These are phyloP conservation scores for Rousettus leschenaultii DNA, from an alignment of 2,113 vertebrate species.

Conservation along the genomic window DNA sequence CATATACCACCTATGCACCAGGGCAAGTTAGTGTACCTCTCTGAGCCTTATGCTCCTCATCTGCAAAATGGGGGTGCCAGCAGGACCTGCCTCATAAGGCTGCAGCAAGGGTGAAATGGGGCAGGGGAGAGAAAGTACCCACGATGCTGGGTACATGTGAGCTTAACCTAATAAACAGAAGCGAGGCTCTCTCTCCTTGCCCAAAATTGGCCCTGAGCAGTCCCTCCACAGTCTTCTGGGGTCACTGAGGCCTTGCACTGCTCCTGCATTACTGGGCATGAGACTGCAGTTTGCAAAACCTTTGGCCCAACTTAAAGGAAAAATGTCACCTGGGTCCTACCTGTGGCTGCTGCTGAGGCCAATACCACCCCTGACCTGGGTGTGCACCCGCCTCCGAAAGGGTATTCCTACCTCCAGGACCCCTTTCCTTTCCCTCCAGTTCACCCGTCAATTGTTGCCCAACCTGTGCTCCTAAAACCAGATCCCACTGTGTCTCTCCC, in stretches of 20 bases:
- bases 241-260: neutral
- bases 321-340: neutral
- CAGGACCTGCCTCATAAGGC: neutral
- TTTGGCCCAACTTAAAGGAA: neutral
- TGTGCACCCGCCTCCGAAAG: neutral
- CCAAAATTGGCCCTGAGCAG: neutral
- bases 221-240: neutral
- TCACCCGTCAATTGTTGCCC: neutral
- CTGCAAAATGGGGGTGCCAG: neutral
- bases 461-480: neutral
- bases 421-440: neutral
- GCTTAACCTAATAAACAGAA: neutral
- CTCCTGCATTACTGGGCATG: neutral
- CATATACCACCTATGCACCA: neutral
- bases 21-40: neutral
- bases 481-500: neutral
- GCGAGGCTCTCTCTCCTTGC: neutral
- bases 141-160: neutral
- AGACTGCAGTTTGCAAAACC: neutral
- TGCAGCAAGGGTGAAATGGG: neutral
- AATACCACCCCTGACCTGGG: neutral
- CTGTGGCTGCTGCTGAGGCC: neutral
- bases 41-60: neutral
- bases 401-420: neutral
- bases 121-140: neutral